phyloP scores from a whole-genome alignment of 2,797 vertebrate genomes.

The Pipistrellus nathusii region DNA sequence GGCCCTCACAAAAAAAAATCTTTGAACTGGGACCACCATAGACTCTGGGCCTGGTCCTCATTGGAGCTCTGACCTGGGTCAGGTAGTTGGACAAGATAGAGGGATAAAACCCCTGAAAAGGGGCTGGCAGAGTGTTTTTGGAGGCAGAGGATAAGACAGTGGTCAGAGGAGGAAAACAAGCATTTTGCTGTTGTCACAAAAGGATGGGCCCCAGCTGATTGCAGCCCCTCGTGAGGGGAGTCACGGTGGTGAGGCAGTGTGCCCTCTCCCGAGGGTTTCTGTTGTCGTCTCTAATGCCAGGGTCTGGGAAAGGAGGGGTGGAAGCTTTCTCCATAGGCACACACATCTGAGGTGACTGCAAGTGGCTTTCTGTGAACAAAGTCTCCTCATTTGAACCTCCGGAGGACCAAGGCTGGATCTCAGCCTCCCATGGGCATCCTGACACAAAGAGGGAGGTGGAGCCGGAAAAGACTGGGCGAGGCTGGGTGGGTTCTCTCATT shows the following conservation, averaged over 20 bases:
- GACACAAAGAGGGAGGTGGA: background rate
- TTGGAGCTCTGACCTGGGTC: background rate
- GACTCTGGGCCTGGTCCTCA: background rate
- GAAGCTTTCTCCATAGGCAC: background rate
- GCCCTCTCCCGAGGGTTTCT: conserved; percentile 13
- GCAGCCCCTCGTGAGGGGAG: background rate
- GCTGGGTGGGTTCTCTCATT: background rate
- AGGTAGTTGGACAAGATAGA: background rate
- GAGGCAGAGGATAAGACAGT: background rate
- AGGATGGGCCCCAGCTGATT: background rate
- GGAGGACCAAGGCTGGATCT: background rate
- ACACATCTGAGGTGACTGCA: conserved; percentile 33
- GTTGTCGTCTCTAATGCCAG: background rate
- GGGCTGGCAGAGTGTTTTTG: background rate
- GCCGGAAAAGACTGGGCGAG: background rate
- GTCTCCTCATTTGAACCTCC: conserved; percentile 22
- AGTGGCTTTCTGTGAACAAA: background rate
- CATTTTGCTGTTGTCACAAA: conserved; percentile 3
- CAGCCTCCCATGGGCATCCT: background rate
- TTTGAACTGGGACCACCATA: background rate
- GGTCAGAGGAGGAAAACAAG: background rate
- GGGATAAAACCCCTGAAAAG: background rate
- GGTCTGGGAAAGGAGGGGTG: background rate
- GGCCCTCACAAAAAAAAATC: background rate
- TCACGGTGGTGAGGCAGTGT: background rate